A percentile compares a stretch with the other conserved stretches of the same genome.
Evolutionary conservation across 2,113 vertebrate species (phyloP).

Genomic region (Halichoerus grypus): DNA sequence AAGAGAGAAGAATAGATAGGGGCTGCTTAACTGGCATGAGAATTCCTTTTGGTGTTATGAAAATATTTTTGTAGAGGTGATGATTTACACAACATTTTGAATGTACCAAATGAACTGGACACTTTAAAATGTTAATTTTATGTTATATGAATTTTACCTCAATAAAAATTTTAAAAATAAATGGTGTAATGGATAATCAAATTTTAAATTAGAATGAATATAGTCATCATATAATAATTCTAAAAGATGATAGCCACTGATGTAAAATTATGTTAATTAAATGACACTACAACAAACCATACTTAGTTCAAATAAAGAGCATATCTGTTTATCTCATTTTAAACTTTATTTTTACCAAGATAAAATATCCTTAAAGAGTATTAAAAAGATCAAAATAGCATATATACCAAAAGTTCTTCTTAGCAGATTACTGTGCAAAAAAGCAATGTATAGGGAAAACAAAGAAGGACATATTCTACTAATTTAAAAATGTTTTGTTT

Average conservation of each 20-base stretch:
- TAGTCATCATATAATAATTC: background rate
- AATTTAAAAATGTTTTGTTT: background rate
- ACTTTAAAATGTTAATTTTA: background rate
- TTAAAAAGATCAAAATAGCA: background rate
- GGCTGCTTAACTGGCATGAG: background rate
- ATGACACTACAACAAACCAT: background rate
- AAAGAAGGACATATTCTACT: background rate
- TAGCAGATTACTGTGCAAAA: background rate
- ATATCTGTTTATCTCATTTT: background rate
- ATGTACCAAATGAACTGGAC: background rate
- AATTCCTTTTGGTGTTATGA: background rate
- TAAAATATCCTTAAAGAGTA: background rate
- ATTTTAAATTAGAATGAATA: background rate
- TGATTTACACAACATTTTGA: background rate
- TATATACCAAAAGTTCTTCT: background rate
- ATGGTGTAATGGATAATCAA: background rate
- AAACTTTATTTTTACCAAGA: background rate
- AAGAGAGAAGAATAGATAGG: background rate
- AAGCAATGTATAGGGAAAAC: background rate
- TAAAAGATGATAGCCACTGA: background rate
- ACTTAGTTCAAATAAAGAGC: background rate
- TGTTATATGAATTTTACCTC: background rate
- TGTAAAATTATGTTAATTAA: background rate
- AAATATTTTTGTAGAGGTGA: background rate
- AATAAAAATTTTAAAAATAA: background rate